These are phyloP conservation scores for Apostichopus parvimensis DNA, from an alignment of 35 echinoderm and acorn worm genomes.

Conservation along the genomic window DNA sequence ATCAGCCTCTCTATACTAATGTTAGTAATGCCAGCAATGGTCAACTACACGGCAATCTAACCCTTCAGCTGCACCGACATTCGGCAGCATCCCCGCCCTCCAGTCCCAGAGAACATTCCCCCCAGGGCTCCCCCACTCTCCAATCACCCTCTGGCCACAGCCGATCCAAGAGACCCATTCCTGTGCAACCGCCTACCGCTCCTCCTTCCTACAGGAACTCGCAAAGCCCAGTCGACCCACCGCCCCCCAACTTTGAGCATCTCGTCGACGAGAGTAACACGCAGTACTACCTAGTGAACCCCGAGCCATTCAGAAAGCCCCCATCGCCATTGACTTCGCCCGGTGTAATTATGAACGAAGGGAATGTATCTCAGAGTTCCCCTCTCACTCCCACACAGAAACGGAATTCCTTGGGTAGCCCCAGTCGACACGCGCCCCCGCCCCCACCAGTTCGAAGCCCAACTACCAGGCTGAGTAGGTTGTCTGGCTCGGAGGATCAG, in stretches of 20 bases:
- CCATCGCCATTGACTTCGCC: not conserved
- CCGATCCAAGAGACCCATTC: slow-evolving; percentile 26
- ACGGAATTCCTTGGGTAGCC: slow-evolving; percentile 17
- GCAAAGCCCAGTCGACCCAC: not conserved
- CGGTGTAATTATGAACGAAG: not conserved
- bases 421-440: slow-evolving; percentile 9
- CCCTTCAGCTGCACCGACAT: not conserved
- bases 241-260: not conserved
- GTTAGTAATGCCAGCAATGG: not conserved
- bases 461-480: slow-evolving; percentile 20
- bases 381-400: slow-evolving; percentile 11
- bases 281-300: slow-evolving; percentile 15
- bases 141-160: not conserved
- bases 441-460: slow-evolving; percentile 38
- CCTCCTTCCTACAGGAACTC: slow-evolving; percentile 23
- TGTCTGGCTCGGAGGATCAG: slow-evolving; percentile 37
- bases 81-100: not conserved
- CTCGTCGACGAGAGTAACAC: not conserved
- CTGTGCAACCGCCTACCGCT: slow-evolving; percentile 39
- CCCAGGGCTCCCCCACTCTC: not conserved
- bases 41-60: not conserved
- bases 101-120: not conserved
- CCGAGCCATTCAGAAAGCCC: not conserved
- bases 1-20: not conserved
- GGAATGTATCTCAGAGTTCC: not conserved